Evolutionary conservation across 2,797 vertebrate genomes (phyloP), one percentile per base, ranked within the genome.

Genomic region (Catamblyrhynchus diadema): DNA sequence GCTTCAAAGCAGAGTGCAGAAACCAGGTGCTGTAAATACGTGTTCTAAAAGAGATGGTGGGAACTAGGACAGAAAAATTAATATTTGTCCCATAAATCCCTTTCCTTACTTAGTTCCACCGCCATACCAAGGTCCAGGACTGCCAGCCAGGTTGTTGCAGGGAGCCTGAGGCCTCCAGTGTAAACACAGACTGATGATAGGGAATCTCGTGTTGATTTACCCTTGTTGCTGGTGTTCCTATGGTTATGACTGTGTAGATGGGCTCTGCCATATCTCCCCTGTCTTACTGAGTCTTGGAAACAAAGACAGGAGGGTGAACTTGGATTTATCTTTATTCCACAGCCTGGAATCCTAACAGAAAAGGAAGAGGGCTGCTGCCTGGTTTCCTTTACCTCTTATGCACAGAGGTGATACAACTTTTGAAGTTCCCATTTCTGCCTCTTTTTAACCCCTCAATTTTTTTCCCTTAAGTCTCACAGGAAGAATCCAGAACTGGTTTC

Each of bases 181-280:
- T 75, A 90, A 95, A 84, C 66, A 62, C 1, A 3, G 67, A 35
- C 74, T 57, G 73, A 62, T 14, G 75, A 93, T 65, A 78, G 90
- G 54, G 87, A 90, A 74, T 57, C 75, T 67, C 0, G 0, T 88
- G 89, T 89, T 94, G 95, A 83, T 96, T 90, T 91, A 75, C 88
- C 61, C 75, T 30, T 94, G 87, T 94, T 94, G 93, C 77, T 81
- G 80, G 82, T 90, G 90, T 95, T 96, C 93, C 95, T 77, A 72
- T 90, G 92, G 94, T 84, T 94, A 81, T 93, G 73, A 80, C 90
- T 84, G 57, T 2, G 3, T 48, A 54, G 85, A 84, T 88, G 93
- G 85, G 80, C 78, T 92, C 92, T 95, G 92, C 90, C 78, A 0
- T 92, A 88, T 93, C 94, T 95, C 86, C 85, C 42, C 82, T 94